These are phyloP conservation scores for Drosophila recens DNA, from an alignment of 2,888 invertebrate species.

Conservation along the genomic window DNA sequence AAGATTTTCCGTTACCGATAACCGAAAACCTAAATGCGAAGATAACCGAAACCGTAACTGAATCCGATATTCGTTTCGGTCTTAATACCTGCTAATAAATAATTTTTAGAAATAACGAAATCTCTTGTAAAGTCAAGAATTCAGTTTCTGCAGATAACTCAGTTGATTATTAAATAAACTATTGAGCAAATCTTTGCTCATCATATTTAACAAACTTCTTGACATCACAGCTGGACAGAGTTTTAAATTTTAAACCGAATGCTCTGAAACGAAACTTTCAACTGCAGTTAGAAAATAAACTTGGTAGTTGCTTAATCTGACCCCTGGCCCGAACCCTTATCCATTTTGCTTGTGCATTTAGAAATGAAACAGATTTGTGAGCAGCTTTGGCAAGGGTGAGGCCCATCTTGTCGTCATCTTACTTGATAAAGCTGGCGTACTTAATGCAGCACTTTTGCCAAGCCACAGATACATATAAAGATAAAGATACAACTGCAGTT, in stretches of 20 bases:
- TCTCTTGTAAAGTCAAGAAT: neutral
- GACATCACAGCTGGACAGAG: neutral
- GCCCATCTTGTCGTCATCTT: slow-evolving; percentile 40
- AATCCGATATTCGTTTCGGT: no score
- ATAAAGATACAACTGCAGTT: no score
- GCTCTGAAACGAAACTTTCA: slow-evolving; percentile 20
- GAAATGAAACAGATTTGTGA: slow-evolving; percentile 37
- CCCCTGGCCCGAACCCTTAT: neutral
- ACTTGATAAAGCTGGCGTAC: slow-evolving; percentile 53
- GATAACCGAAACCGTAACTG: no score
- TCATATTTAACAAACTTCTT: slow-evolving; percentile 4
- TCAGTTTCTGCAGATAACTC: neutral
- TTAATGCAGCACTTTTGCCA: slow-evolving; percentile 39
- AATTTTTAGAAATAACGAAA: neutral
- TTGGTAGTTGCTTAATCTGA: slow-evolving; percentile 22
- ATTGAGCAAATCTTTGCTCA: neutral
- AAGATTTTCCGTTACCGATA: no score
- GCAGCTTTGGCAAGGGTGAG: slow-evolving; percentile 41
- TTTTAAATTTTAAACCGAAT: slow-evolving; percentile 23
- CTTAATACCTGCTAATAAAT: no score
- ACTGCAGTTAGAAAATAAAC: slow-evolving; percentile 21
- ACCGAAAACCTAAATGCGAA: no score
- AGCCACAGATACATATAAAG: slow-evolving; percentile 11
- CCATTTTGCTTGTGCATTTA: neutral
- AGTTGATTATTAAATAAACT: slow-evolving; percentile 11